Base-by-base conservation (phyloP, 1,140 invertebrate species). In the Neodiprion fabricii region DNA sequence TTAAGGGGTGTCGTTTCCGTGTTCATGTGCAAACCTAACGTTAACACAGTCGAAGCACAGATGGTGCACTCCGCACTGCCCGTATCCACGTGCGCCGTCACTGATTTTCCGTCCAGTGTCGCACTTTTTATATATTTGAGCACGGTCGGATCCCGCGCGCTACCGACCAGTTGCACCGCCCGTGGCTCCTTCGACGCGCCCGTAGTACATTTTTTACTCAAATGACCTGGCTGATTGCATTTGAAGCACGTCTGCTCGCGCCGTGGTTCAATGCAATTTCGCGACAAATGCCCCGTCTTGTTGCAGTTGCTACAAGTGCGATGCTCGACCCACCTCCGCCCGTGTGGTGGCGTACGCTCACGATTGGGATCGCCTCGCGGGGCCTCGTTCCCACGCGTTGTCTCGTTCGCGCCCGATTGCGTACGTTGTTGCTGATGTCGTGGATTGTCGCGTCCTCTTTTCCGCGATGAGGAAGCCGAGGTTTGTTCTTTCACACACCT, bases 281-380 rank as follows among this genome's bases (percentile, higher is more conserved):
- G 48, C 1, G 70, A 68, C 65, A 69, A 66, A 69, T 72, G 74
- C 0, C 75, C 74, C 12, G 70, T 11, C 9, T 72, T 3, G 17
- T 17, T 17, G 17, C 17, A 17, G 17, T 17, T 17, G 17, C 17
- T 17, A 17, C 17, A 17, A 17, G 17, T 17, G 17, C 17, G 17
- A 17, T 17, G 17, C 17, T 17, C 17, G 17, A 17, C 17, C 17
- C 17, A 17, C 17, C 17, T 17, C 17, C 17, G 17, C 17, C 17
- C 17, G 17, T 17, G 17, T 17, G 17, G 17, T 17, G 17, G 17
- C 17, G 17, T 17, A 17, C 17, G 17, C 17, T 17, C 17, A 17
- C 17, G 17, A 17, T 17, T 17, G 17, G 17, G 17, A 17, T 17
- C 17, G 17, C 17, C 17, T 17, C 17, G 17, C 17, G 17, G 17